A percentile compares a stretch with the other conserved stretches of the same genome.
Evolutionary conservation across 2,113 vertebrate genomes (phyloP).

Genomic region (Mormyrus lacerda): DNA sequence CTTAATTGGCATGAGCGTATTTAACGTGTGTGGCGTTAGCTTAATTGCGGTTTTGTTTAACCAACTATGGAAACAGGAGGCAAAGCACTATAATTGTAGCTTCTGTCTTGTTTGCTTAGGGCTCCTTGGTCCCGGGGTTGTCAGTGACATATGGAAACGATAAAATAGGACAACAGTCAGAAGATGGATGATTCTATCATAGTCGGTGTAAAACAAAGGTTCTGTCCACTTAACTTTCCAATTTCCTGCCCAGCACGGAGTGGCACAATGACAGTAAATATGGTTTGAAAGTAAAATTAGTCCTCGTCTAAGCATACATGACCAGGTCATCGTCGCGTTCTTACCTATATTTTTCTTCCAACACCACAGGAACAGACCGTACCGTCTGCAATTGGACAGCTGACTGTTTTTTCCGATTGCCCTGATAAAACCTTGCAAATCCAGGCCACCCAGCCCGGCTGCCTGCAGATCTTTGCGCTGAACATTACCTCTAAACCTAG

Average conservation of each 20-base stretch:
- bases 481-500: background rate
- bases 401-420: background rate
- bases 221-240: slow-evolving; percentile 6
- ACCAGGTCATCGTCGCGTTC: background rate
- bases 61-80: background rate
- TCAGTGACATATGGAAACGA: background rate
- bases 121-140: background rate
- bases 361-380: background rate
- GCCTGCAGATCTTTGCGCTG: background rate
- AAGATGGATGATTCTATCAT: background rate
- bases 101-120: background rate
- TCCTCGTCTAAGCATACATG: background rate
- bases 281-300: slow-evolving; percentile 4
- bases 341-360: background rate
- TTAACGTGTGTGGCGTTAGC: no score
- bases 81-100: background rate
- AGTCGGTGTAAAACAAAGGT: background rate
- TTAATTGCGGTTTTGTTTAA: background rate
- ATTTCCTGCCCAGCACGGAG: slow-evolving; percentile 19
- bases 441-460: background rate
- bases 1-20: background rate
- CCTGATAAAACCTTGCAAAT: background rate
- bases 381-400: background rate
- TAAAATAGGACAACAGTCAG: background rate
- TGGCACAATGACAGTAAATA: background rate